Evolutionary conservation across 2,888 invertebrate species (phyloP), one percentile per base, ranked within the genome.

Genomic region (Drosophila borealis): DNA sequence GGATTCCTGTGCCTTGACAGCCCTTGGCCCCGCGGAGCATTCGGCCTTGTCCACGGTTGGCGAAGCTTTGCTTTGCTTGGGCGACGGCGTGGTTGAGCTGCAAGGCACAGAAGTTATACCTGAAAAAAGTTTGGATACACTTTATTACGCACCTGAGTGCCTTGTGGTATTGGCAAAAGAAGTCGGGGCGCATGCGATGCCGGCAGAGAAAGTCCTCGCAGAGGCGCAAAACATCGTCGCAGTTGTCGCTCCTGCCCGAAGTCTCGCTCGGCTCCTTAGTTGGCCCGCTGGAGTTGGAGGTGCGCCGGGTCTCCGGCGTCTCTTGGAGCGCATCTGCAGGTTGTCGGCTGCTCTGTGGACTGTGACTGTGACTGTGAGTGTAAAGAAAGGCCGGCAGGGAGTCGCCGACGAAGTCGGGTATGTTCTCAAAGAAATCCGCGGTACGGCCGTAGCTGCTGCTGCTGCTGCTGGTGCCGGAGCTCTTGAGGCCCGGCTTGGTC

Each of bases 171-270:
- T 94, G 94, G 92, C 96, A 96, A 93, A 96, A 96, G 93, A 96
- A 96, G 91, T 96, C 96, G 0, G 96, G 95, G 29, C 95, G 94
- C 88, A 95, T 95, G 83, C 95, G 94, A 92, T 96, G 94, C 49
- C 93, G 93, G 72, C 93, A 93, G 65, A 95, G 93, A 91, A 94
- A 94, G 82, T 94, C 94, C 91, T 95, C 94, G 87, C 94, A 94
- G 80, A 94, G 93, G 66, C 93, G 93, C 55, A 92, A 59, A 17
- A 92, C 81, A 72, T 92, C 90, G 19, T 66, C 69, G 53, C 78
- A 67, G 4, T 78, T 70, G 13, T 70, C 80, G 53, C 73, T 85
- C n/a, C 57, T 68, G 10, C 62, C 70, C 11, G 64, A 64, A 17
- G 21, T 39, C 9, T 61, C 77, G 8, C 63, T 63, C n/a, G 41